A percentile compares a stretch with the other conserved stretches of the same genome.
These are phyloP conservation scores for Triplophysa rosa DNA, from an alignment of 2,113 vertebrate genomes.

Conservation along the genomic window DNA sequence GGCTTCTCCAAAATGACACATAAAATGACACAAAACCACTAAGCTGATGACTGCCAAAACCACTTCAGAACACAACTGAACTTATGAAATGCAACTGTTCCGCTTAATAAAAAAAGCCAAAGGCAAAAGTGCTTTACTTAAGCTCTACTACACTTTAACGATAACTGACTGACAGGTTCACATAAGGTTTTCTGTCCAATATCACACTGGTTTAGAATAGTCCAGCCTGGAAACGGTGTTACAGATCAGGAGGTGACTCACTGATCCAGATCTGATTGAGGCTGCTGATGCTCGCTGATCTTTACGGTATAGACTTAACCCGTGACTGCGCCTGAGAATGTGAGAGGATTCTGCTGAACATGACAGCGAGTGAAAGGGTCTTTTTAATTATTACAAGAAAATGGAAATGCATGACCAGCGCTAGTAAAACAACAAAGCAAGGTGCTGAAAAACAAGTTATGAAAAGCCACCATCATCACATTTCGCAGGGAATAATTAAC, in stretches of 20 bases:
- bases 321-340: not conserved
- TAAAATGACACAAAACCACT: no score
- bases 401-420: conserved; percentile 8
- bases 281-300: conserved; percentile 25
- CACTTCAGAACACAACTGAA: no score
- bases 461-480: conserved; percentile 56
- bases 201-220: not conserved
- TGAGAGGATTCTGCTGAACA: not conserved
- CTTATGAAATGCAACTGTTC: no score
- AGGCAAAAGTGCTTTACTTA: not conserved
- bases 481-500: conserved; percentile 51
- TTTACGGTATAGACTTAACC: not conserved
- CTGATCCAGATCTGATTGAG: conserved; percentile 20
- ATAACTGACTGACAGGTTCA: conserved; percentile 8
- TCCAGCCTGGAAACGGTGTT: not conserved
- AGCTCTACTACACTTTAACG: not conserved
- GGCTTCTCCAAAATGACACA: no score
- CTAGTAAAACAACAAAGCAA: not conserved
- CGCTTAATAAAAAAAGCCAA: not conserved
- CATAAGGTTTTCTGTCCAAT: conserved; percentile 16
- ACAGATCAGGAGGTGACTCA: conserved; percentile 6
- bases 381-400: conserved; percentile 15
- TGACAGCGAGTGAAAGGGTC: not conserved
- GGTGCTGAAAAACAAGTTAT: conserved; percentile 26
- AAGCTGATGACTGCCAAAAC: no score